Evolutionary conservation across 2,797 vertebrate species (phyloP).

Genomic region (Falco concolor): DNA sequence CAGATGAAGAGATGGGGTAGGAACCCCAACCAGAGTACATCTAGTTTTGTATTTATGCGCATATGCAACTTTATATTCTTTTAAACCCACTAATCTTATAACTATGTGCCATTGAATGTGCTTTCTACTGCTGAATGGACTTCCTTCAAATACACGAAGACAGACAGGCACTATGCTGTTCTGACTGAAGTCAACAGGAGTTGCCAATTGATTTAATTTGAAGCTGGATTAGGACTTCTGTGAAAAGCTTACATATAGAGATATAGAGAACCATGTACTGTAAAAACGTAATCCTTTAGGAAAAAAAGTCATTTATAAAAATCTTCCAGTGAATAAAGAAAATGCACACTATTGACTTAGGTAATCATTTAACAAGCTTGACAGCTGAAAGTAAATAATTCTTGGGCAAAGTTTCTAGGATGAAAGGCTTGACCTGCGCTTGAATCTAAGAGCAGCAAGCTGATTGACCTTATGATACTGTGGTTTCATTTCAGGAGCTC

Average conservation of each 20-base stretch:
- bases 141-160: neutral
- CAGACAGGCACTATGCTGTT: neutral
- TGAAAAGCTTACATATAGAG: constrained; percentile 30
- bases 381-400: constrained; percentile 38
- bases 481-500: constrained; percentile 30
- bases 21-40: neutral
- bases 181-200: constrained; percentile 1
- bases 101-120: neutral
- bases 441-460: neutral
- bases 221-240: neutral
- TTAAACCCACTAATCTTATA: neutral
- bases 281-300: constrained; percentile 16
- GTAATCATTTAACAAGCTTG: constrained; percentile 47
- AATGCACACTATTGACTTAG: neutral
- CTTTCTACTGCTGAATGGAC: constrained; percentile 14
- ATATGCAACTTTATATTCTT: neutral
- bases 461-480: constrained; percentile 11
- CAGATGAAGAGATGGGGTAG: neutral
- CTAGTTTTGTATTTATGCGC: neutral
- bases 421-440: neutral
- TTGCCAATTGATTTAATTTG: constrained; percentile 1
- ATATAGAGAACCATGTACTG: constrained; percentile 23
- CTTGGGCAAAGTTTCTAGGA: constrained; percentile 42
- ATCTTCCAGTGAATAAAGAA: neutral
- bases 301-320: neutral